A percentile compares a stretch with the other conserved stretches of the same genome.
phyloP scores from a whole-genome alignment of 2,888 invertebrate species.

The Epinotia nisella region DNA sequence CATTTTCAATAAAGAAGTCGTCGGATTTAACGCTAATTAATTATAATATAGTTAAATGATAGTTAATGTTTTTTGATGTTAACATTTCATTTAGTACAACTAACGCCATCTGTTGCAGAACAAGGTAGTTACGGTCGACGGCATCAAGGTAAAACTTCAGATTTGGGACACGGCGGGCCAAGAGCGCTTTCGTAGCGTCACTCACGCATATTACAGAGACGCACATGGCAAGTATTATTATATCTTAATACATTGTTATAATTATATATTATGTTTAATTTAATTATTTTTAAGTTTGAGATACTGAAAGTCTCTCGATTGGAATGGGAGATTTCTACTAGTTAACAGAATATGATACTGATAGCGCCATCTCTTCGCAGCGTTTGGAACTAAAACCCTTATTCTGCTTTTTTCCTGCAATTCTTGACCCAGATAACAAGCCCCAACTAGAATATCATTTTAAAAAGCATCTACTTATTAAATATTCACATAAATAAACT shows the following conservation, averaged over 20 bases:
- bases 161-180: conserved; percentile 99
- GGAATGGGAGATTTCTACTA: not conserved
- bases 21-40: too few species aligned
- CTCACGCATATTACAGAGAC: conserved; percentile 97
- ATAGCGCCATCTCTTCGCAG: conserved; percentile 56
- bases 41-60: too few species aligned
- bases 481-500: not conserved
- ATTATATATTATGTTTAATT: not conserved
- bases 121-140: conserved; percentile 92
- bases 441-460: not conserved
- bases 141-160: conserved; percentile 95
- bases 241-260: conserved; percentile 8
- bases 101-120: conserved; percentile 87
- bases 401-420: conserved; percentile 9
- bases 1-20: too few species aligned
- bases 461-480: not conserved
- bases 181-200: conserved; percentile 96
- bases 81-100: conserved; percentile 53
- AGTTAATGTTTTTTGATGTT: too few species aligned
- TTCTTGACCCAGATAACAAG: conserved; percentile 8
- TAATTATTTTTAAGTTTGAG: not conserved
- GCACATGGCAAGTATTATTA: conserved; percentile 90
- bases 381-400: not conserved
- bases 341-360: conserved; percentile 37
- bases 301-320: not conserved